phyloP scores from a whole-genome alignment of 2,888 invertebrate species.

The Suillia variegata region DNA sequence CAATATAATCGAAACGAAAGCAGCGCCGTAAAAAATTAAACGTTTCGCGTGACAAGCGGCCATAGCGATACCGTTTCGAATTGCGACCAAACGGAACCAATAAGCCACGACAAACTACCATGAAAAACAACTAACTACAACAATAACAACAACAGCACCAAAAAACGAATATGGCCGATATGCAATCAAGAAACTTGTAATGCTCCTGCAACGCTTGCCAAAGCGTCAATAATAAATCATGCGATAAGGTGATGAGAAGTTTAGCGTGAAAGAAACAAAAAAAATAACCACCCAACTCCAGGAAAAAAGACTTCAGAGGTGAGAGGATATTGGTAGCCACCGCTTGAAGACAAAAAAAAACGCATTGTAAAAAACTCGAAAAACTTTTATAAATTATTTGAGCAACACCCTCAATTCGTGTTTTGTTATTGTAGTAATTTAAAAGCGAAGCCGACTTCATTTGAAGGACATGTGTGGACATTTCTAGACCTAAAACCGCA shows the following conservation, averaged over 20 bases:
- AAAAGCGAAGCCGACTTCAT: not conserved
- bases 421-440: not conserved
- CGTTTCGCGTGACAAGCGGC: conserved; percentile 18
- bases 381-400: conserved; percentile 6
- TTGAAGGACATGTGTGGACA: not conserved
- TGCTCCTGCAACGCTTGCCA: conserved; percentile 2
- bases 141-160: no score
- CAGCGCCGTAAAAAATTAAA: conserved; percentile 2
- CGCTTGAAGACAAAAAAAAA: not conserved
- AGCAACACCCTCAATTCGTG: conserved; percentile 5
- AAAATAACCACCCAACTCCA: not conserved
- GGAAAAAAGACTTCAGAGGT: no score
- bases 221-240: conserved; percentile 46
- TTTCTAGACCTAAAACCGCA: not conserved
- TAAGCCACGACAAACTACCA: conserved; percentile 4
- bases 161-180: not conserved
- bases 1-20: no score
- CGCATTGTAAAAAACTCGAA: not conserved
- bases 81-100: conserved; percentile 9
- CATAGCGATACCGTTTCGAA: not conserved
- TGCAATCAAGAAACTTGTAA: conserved; percentile 16
- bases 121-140: no score
- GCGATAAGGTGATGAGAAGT: conserved; percentile 44
- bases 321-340: not conserved
- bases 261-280: not conserved